phyloP scores from a whole-genome alignment of 92 coral and sea anemone species.

The Chrysogorgia sp. region DNA sequence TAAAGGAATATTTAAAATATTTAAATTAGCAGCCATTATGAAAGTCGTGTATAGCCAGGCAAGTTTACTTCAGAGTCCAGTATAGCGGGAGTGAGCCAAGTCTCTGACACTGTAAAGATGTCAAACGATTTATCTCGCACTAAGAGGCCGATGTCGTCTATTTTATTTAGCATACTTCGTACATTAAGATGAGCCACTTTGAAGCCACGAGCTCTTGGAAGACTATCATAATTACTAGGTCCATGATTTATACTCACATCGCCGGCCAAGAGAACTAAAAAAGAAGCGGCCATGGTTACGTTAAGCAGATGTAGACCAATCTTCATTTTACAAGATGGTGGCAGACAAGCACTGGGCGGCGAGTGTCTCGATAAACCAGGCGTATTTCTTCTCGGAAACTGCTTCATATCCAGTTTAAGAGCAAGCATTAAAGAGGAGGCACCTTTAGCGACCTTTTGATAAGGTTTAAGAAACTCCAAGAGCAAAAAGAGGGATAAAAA shows the following conservation, averaged over 20 bases:
- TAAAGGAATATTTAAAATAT: too few species aligned
- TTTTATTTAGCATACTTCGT: slow-evolving; percentile 53
- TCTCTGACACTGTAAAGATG: slow-evolving; percentile 56
- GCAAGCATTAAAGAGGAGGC: not conserved
- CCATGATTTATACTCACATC: slow-evolving; percentile 55
- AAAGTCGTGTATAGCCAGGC: too few species aligned
- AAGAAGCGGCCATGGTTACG: slow-evolving; percentile 29
- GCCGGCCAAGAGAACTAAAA: slow-evolving; percentile 27
- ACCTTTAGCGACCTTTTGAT: not conserved
- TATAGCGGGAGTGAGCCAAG: slow-evolving; percentile 52
- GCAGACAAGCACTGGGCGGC: not conserved
- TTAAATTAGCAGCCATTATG: too few species aligned
- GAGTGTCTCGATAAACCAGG: slow-evolving; percentile 31
- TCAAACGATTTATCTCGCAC: slow-evolving; percentile 43
- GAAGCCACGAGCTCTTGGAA: slow-evolving; percentile 52
- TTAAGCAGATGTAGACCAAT: slow-evolving; percentile 16
- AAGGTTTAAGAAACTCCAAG: not conserved
- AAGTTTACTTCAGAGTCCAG: slow-evolving; percentile 46
- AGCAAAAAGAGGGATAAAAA: slow-evolving; percentile 9
- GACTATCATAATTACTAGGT: slow-evolving; percentile 6
- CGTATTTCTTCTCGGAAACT: slow-evolving; percentile 22
- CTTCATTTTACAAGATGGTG: slow-evolving; percentile 28
- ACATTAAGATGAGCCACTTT: slow-evolving; percentile 54
- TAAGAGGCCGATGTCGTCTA: slow-evolving; percentile 44
- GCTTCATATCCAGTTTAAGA: slow-evolving; percentile 14